Conservation (phyloP, 2,888 invertebrate genomes). For the Allophyes oxyacanthae region DNA sequence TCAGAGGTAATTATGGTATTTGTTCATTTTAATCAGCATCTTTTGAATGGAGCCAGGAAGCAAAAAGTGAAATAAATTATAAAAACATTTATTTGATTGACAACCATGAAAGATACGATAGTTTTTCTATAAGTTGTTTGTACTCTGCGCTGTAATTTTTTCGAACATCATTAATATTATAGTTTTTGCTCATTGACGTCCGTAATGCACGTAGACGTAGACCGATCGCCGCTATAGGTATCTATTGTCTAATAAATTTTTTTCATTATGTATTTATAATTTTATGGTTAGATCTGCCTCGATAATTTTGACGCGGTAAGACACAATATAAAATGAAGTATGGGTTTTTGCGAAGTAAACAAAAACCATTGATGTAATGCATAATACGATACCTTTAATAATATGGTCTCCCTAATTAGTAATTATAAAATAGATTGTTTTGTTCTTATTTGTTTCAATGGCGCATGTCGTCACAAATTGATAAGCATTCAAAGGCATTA, state of each 20-base stretch:
- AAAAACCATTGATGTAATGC: neutral
- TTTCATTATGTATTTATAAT: conserved; percentile 1
- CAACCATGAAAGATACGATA: neutral
- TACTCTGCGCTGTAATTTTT: neutral
- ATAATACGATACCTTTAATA: too few relatives aligned
- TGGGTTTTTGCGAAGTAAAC: neutral
- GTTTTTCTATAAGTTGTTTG: conserved; percentile 9
- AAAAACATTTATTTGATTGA: neutral
- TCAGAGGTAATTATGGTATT: too few relatives aligned
- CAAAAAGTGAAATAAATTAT: conserved; percentile 8
- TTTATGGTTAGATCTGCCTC: neutral
- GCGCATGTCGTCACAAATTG: too few relatives aligned
- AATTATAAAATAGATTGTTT: too few relatives aligned
- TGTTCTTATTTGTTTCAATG: too few relatives aligned
- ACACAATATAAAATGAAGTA: too few relatives aligned
- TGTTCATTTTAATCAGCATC: conserved; percentile 11
- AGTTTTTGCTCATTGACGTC: conserved; percentile 37
- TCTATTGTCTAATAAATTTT: conserved; percentile 5
- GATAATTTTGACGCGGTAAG: neutral
- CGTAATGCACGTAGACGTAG: conserved; percentile 3
- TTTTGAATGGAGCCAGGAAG: neutral
- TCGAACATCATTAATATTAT: neutral
- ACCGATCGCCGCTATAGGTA: conserved; percentile 12
- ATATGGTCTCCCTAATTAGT: too few relatives aligned
- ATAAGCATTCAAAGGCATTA: too few relatives aligned